Conservation (phyloP, 2,113 vertebrate species). For the Onychostoma macrolepis region DNA sequence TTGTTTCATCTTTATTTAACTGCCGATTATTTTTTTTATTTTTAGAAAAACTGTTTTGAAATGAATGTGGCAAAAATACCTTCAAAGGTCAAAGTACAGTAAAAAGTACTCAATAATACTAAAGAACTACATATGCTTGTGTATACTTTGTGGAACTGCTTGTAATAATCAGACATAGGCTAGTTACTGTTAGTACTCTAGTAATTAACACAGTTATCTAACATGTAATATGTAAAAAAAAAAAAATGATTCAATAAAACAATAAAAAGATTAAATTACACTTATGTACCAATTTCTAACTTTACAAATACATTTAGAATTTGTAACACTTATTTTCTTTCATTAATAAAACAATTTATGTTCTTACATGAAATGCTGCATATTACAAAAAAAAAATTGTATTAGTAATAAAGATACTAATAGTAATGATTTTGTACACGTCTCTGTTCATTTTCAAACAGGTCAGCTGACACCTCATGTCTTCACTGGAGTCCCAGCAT, state of each 20-base stretch:
- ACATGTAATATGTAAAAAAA: not conserved
- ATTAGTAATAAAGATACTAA: not conserved
- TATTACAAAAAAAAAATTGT: not conserved
- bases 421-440: not conserved
- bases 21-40: not conserved
- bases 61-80: not conserved
- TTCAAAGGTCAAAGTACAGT: not conserved
- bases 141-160: not conserved
- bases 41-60: not conserved
- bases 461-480: not conserved
- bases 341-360: not conserved
- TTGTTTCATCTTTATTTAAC: not conserved
- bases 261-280: not conserved
- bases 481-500: not conserved
- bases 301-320: not conserved
- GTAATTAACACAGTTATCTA: not conserved
- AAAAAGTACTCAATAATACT: not conserved
- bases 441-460: not conserved
- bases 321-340: not conserved
- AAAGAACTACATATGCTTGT: not conserved
- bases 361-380: not conserved
- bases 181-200: not conserved
- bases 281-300: not conserved
- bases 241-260: not conserved
- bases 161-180: not conserved